Conservation (phyloP, 2,888 invertebrate genomes). For the Zeuzera pyrina region DNA sequence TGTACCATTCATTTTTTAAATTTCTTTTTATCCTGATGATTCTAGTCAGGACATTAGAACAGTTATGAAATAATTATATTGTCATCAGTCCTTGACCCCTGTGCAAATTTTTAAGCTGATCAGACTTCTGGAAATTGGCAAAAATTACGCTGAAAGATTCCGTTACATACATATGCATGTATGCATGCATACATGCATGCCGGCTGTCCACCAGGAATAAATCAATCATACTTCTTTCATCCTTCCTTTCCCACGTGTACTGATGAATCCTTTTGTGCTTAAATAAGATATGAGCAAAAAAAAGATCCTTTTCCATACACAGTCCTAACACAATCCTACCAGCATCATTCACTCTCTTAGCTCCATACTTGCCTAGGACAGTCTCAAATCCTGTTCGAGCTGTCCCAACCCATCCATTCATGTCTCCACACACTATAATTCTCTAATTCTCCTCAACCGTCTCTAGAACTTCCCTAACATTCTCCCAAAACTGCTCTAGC, state of each 20-base stretch:
- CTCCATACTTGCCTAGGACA: neutral
- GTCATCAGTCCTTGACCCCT: too few species aligned
- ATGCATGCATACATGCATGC: too few species aligned
- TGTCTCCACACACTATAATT: too few species aligned
- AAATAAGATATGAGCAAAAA: neutral
- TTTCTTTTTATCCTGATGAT: too few species aligned
- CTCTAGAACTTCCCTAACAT: neutral
- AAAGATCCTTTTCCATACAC: constrained; percentile 2
- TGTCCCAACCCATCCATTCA: neutral
- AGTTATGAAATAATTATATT: too few species aligned
- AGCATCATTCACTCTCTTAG: neutral
- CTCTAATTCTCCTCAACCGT: neutral
- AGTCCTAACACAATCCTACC: neutral
- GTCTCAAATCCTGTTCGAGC: neutral
- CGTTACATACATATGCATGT: too few species aligned
- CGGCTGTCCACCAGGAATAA: neutral
- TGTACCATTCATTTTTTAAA: too few species aligned
- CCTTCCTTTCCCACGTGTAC: neutral
- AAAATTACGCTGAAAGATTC: too few species aligned
- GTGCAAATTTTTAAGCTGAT: too few species aligned
- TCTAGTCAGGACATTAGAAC: too few species aligned
- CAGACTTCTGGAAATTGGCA: too few species aligned
- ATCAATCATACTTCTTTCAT: constrained; percentile 1
- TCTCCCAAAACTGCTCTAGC: neutral
- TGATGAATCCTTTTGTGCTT: neutral